These are phyloP conservation scores for Hypotaenidia philippensis DNA, from an alignment of 2,797 vertebrate genomes.

Conservation along the genomic window DNA sequence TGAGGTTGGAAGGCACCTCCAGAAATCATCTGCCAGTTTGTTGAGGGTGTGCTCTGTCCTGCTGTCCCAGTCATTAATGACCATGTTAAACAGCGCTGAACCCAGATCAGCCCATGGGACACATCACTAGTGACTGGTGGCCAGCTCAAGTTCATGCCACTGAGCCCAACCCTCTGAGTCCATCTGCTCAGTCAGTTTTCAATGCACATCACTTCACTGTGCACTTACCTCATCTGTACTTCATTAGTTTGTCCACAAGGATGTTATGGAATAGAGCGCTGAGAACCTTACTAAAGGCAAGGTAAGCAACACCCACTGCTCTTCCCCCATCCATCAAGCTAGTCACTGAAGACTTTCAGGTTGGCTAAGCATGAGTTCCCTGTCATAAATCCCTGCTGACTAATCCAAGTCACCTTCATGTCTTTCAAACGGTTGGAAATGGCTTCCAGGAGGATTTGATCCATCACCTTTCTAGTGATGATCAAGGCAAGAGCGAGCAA, in stretches of 20 bases:
- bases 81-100: background rate
- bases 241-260: background rate
- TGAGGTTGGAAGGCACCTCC: background rate
- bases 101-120: background rate
- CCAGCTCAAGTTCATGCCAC: accelerated
- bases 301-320: background rate
- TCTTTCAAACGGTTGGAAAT: background rate
- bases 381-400: background rate
- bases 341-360: background rate
- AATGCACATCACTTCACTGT: background rate
- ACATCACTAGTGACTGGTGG: background rate
- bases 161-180: background rate
- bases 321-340: accelerated
- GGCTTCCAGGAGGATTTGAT: background rate
- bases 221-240: background rate
- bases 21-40: background rate
- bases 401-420: background rate
- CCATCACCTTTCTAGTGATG: background rate
- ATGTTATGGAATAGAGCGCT: background rate
- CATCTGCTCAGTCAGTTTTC: background rate
- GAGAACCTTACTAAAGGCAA: background rate
- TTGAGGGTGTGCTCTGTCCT: background rate
- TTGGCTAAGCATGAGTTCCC: background rate
- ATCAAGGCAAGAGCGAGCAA: background rate
- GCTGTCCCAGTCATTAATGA: background rate